Conservation (phyloP, 2,113 vertebrate genomes). For the Sakesphorus luctuosus region DNA sequence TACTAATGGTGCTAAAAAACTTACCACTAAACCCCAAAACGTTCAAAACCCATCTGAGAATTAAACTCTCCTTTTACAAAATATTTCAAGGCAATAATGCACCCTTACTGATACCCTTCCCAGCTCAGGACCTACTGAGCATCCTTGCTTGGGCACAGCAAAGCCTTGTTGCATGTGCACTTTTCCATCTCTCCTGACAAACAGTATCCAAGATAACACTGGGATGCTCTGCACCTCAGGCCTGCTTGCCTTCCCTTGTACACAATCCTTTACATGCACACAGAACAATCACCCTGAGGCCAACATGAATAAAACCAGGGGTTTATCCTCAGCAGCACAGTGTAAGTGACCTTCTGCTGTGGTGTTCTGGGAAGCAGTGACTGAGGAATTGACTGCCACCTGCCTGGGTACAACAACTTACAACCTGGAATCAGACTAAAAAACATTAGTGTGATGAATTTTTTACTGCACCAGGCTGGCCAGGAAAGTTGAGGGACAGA, state of each 20-base stretch:
- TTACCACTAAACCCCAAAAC: not conserved
- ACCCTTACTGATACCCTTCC: not conserved
- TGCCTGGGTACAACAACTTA: not conserved
- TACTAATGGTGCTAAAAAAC: not conserved
- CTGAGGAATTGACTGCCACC: not conserved
- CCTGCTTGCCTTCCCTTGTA: not conserved
- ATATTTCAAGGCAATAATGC: not conserved
- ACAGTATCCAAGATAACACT: not conserved
- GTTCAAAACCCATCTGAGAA: not conserved
- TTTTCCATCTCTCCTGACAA: not conserved
- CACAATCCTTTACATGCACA: fast-evolving
- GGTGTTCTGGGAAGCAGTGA: not conserved
- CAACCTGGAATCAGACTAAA: not conserved
- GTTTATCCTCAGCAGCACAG: not conserved
- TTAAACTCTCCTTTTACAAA: not conserved
- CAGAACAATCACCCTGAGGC: not conserved
- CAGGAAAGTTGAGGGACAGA: fast-evolving
- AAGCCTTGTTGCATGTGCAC: not conserved
- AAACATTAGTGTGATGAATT: fast-evolving
- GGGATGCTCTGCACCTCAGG: not conserved
- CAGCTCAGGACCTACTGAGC: not conserved
- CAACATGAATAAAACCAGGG: not conserved
- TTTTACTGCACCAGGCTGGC: not conserved
- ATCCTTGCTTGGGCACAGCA: not conserved
- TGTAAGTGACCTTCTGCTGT: not conserved